Evolutionary conservation across 1,140 invertebrate genomes (phyloP), one percentile per base, ranked within the genome.

Genomic region (Octopus sinensis): DNA sequence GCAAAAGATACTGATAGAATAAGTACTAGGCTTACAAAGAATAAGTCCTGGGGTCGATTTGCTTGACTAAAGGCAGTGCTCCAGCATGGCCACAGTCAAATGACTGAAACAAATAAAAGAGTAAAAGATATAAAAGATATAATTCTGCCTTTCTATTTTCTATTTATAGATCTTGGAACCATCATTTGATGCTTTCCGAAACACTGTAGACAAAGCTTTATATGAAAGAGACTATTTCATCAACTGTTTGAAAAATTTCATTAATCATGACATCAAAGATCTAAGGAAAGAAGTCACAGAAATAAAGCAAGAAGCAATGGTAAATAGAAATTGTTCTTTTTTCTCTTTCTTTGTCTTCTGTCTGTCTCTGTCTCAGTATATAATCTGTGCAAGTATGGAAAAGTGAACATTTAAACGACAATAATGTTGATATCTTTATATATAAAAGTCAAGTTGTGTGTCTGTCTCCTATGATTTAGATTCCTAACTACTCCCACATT

Each of bases 251-350:
- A 90, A 89, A 84, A 84, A 82, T 13, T 87, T 88, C 71, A 83
- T 91, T 7, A 90, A 91, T 84, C 91, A 91, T 81, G 91, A 91
- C 81, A 91, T 91, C 53, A 86, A 85, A 17, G 89, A 91, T 81
- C 85, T 91, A 1, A 85, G 83, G 43, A 90, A 91, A 78, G 91
- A 91, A 76, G 90, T 91, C 54, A 90, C 91, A 71, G 87, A 90
- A 80, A 85, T 91, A 56, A 90, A 90, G 81, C 88, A 89, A 79
- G 90, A 90, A 76, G 88, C 89, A n/a, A 89, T 91, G 88, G 89
- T 89, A 85, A 7, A 43, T 71, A 76, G 82, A 71, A n/a, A 6
- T 71, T 71, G 17, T 17, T 17, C 9, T 62, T 62, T 62, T 62
- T 62, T 62, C 9, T 62, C 17, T 62, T 10, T 62, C 17, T 62